Base-by-base conservation (phyloP, 2,113 vertebrate species). In the Aplodontia rufa region DNA sequence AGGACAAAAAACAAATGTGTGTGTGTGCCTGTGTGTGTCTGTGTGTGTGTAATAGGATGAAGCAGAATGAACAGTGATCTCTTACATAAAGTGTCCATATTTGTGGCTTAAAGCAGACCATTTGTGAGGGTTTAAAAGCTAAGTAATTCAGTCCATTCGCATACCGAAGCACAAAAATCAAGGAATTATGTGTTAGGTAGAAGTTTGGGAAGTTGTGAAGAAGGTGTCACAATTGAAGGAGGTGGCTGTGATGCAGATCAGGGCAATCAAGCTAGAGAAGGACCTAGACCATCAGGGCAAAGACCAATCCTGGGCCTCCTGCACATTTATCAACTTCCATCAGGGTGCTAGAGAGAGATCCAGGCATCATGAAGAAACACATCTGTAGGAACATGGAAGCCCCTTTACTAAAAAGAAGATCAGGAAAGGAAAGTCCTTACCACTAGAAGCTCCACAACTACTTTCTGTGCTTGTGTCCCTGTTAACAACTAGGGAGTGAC, bases 291-390 rank as follows among this genome's bases (percentile, higher is more conserved):
- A 0, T 1, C 6, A n/a, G 5, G 20, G 1, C 3, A 2, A 78
- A 16, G 22, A 49, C 8, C 12, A 24, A 13, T 17, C 16, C 37
- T 79, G 5, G 0, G 8, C 28, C 8, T n/a, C 47, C 28, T 2
- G 0, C 6, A 75, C 19, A 69, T 28, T 60, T 35, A 53, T 14
- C 6, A 0, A 14, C 14, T 68, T 26, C 0, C 1, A 11, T 2
- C 49, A 37, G 2, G 3, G 26, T 0, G 35, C 45, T 16, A 45
- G 20, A 68, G 16, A 5, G 64, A n/a, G 55, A 45, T 11, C 28
- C 12, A 0, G 0, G 6, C 0, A 0, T 5, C 19, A 84, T 9
- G 45, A 86, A 37, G 64, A 58, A 26, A 71, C 20, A 2, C n/a
- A 13, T 16, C 58, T 62, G 45, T 47, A 26, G 16, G 87, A 35